Percentiles rank a stretch among this genome's conserved stretches.
Conservation (phyloP, 1,140 invertebrate species). For the Ceratina australensis region DNA sequence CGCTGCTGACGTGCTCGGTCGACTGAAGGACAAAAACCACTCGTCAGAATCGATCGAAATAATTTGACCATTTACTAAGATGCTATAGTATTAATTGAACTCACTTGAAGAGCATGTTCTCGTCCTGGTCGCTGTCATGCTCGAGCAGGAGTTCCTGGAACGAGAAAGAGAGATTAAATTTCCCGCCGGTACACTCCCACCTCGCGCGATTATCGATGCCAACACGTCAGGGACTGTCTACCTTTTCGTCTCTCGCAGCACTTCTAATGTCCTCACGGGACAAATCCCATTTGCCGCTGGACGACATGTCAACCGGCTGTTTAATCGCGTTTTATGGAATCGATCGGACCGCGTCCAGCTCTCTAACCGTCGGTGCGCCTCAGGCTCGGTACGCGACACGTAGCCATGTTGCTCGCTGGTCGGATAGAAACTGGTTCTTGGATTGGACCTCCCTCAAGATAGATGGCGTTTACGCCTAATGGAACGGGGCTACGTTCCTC, state of each 20-base stretch:
- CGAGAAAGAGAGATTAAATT: slow-evolving; percentile 27
- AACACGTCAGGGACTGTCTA: slow-evolving; percentile 45
- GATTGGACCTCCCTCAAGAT: not conserved
- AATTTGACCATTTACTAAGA: not conserved
- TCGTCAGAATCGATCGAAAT: slow-evolving; percentile 9
- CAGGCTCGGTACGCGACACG: not conserved
- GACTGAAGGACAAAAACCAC: slow-evolving; percentile 52
- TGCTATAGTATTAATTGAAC: slow-evolving; percentile 22
- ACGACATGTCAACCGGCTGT: slow-evolving; percentile 40
- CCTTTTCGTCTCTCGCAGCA: slow-evolving; percentile 72
- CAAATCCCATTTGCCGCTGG: slow-evolving; percentile 58
- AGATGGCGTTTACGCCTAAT: slow-evolving; percentile 15
- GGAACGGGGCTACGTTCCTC: too few relatives aligned
- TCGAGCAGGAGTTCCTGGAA: slow-evolving; percentile 72
- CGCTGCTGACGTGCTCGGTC: slow-evolving; percentile 63
- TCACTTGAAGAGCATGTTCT: slow-evolving; percentile 73
- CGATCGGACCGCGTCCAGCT: not conserved
- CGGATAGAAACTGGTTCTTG: slow-evolving; percentile 3
- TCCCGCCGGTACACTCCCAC: slow-evolving; percentile 26
- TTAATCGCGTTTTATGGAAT: not conserved
- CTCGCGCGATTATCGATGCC: not conserved
- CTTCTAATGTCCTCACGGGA: slow-evolving; percentile 65
- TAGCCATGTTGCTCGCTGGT: slow-evolving; percentile 42
- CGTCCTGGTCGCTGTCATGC: slow-evolving; percentile 73
- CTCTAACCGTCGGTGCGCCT: not conserved